These are phyloP conservation scores for Lochmaea crataegi DNA, from an alignment of 2,888 invertebrate species.

Conservation along the genomic window DNA sequence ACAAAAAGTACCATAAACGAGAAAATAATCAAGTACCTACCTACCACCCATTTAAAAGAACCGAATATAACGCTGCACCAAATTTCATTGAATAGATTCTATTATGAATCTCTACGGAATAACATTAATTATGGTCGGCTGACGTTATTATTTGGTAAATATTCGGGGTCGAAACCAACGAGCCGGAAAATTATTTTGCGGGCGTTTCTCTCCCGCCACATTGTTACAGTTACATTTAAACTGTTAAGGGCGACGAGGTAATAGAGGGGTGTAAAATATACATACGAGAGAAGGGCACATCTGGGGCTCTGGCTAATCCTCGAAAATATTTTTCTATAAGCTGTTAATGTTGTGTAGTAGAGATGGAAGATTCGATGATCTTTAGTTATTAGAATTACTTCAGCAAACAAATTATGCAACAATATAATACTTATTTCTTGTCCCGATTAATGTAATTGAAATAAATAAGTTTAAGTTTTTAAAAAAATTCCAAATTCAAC, in stretches of 20 bases:
- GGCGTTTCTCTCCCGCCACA: slow-evolving; percentile 60
- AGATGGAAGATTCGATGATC: background rate
- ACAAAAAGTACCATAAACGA: slow-evolving; percentile 4
- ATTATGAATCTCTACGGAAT: slow-evolving; percentile 45
- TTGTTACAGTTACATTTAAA: slow-evolving; percentile 55
- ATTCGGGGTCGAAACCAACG: slow-evolving; percentile 59
- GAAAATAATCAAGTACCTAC: slow-evolving; percentile 2
- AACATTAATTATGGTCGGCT: slow-evolving; percentile 61
- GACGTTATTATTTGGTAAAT: slow-evolving; percentile 62
- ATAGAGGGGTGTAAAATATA: slow-evolving; percentile 31
- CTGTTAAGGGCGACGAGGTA: slow-evolving; percentile 16
- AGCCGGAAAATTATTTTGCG: slow-evolving; percentile 64
- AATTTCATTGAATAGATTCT: slow-evolving; percentile 37
- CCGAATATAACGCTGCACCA: slow-evolving; percentile 6
- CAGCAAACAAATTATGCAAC: too few relatives aligned
- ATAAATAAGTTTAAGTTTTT: too few relatives aligned
- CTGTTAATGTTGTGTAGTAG: background rate
- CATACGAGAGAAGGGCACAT: slow-evolving; percentile 43
- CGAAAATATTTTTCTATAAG: slow-evolving; percentile 43
- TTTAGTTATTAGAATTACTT: background rate
- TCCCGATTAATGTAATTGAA: too few relatives aligned
- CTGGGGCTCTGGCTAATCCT: slow-evolving; percentile 44
- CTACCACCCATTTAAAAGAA: background rate
- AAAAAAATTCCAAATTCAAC: too few relatives aligned
- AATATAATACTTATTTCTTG: too few relatives aligned